Conservation (phyloP, 1,140 invertebrate species). For the Colletes latitarsis region DNA sequence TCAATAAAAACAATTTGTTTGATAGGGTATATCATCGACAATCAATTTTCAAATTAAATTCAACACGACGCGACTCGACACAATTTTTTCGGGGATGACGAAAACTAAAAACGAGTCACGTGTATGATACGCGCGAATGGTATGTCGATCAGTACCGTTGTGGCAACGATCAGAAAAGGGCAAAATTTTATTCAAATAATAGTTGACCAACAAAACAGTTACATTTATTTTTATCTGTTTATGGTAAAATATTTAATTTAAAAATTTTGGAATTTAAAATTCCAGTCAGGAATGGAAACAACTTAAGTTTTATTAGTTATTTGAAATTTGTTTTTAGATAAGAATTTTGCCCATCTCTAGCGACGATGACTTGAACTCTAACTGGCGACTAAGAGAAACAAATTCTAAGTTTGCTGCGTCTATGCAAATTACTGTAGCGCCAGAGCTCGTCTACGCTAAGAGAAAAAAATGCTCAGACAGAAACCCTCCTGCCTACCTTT, state of each 20-base stretch:
- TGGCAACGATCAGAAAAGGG: not conserved
- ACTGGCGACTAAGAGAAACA: constrained; percentile 24
- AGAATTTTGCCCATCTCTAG: no score
- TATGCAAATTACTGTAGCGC: constrained; percentile 53
- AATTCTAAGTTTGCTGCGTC: constrained; percentile 37
- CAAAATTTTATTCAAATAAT: no score
- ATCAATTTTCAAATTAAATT: constrained; percentile 2
- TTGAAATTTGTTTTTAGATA: no score
- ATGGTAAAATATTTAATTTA: no score
- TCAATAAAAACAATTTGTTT: not conserved
- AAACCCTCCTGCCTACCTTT: constrained; percentile 41
- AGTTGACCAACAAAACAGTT: no score
- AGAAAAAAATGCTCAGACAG: constrained; percentile 5
- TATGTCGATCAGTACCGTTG: not conserved
- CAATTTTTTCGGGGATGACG: not conserved
- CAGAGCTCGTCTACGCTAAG: constrained; percentile 53
- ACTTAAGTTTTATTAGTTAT: no score
- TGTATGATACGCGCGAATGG: not conserved
- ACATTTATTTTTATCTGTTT: no score
- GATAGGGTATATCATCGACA: not conserved
- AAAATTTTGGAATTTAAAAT: no score
- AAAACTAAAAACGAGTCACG: not conserved
- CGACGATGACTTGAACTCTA: constrained; percentile 19
- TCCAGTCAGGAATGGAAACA: no score
- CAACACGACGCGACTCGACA: not conserved